Base-by-base conservation (phyloP, 2,888 invertebrate genomes). In the Macropis europaea region DNA sequence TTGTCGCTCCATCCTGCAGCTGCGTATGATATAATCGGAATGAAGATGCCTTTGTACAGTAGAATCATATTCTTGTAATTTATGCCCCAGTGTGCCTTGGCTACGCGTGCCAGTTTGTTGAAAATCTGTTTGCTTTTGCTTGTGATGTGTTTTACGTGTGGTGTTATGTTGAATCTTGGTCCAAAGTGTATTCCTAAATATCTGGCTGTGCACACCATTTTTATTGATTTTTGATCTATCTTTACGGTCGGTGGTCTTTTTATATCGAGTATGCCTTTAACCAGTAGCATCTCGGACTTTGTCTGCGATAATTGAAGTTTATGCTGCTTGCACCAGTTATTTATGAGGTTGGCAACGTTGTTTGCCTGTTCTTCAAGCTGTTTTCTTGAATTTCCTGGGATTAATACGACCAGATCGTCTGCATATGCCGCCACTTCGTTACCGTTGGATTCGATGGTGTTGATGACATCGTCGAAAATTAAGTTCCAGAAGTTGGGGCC, bases 401-500 rank as follows among this genome's bases (percentile, higher is more conserved):
- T n/a, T 0, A 72, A 0, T 0, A 74, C 57, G 0, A 62, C 15
- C 2, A 56, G 30, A 32, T 80, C 78, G 26, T 78, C 76, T 7
- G 76, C 73, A 24, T 78, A 78, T 0, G 75, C 75, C 0, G 74
- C 42, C 0, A 42, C 7, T 9, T 22, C 15, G 7, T 13, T 9
- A 7, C 13, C 52, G 3, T 5, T 13, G 19, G 43, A n/a, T 32
- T 52, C 17, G 5, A 4, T 52, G 3, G 15, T 6, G 6, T 42
- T 17, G 0, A 69, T n/a, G n/a, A n/a, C n/a, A n/a, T 9, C 26
- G 24, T 72, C 62, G 30, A 72, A 68, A 0, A 54, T 15, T 0
- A 73, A 5, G 38, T 68, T 73, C 73, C 73, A 73, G 15, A 57
- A 24, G 1, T 9, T 15, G 0, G 77, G 73, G 0, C 75, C 67